A percentile compares a stretch with the other conserved stretches of the same genome.
Conservation (phyloP, 2,113 vertebrate species). For the Malurus alboscapulatus region DNA sequence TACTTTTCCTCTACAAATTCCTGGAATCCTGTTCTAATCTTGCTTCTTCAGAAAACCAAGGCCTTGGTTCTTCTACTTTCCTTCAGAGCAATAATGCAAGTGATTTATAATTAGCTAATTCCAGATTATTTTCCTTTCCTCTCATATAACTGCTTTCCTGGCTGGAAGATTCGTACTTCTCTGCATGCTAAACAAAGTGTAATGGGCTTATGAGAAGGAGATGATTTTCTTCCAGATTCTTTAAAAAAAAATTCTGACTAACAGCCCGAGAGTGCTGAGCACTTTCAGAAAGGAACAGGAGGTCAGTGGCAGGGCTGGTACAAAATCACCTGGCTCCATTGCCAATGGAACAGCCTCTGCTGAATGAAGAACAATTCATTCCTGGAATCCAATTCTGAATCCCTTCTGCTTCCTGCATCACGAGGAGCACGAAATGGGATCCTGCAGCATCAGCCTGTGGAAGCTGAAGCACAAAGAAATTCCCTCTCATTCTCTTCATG, state of each 20-base stretch:
- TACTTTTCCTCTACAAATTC: too few relatives aligned
- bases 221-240: background rate
- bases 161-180: background rate
- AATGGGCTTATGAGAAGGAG: background rate
- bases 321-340: background rate
- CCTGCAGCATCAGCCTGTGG: background rate
- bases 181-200: background rate
- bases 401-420: background rate
- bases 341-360: background rate
- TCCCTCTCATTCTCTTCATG: background rate
- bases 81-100: background rate
- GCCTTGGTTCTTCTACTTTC: too few relatives aligned
- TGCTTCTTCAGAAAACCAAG: too few relatives aligned
- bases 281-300: background rate
- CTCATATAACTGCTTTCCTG: background rate
- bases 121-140: background rate
- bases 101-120: background rate
- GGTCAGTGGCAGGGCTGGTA: too few relatives aligned
- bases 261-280: background rate
- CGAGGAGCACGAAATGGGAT: accelerated
- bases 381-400: background rate
- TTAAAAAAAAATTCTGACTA: background rate
- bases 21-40: too few relatives aligned
- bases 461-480: background rate
- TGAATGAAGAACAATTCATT: background rate